Evolutionary conservation across 2,888 invertebrate species (phyloP).

Genomic region (Napeogenes inachia): DNA sequence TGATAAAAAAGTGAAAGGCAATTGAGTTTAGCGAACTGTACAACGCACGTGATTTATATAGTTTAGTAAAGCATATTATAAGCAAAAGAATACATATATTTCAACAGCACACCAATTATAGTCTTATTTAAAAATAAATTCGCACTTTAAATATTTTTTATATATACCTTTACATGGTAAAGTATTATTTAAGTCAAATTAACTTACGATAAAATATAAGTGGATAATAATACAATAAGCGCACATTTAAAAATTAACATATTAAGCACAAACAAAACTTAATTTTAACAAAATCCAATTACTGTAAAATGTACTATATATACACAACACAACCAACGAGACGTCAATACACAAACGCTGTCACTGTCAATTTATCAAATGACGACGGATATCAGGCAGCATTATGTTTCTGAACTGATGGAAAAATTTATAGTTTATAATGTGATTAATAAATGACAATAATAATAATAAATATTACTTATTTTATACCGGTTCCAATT

Average conservation of each 20-base stretch:
- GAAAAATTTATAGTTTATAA: no score
- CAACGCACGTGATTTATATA: conserved; percentile 2
- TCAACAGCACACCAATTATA: neutral
- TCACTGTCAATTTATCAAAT: conserved; percentile 16
- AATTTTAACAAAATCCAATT: conserved; percentile 28
- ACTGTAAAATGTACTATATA: conserved; percentile 21
- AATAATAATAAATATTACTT: no score
- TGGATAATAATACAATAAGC: conserved; percentile 56
- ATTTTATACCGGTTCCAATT: no score
- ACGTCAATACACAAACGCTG: conserved; percentile 20
- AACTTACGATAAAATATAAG: conserved; percentile 68
- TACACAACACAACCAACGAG: conserved; percentile 28
- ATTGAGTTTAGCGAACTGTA: conserved; percentile 2
- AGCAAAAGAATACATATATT: neutral
- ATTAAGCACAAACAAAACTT: conserved; percentile 38
- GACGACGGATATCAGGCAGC: neutral
- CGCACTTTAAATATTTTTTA: no score
- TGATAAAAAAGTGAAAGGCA: conserved; percentile 37
- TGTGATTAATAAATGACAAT: no score
- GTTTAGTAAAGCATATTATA: neutral
- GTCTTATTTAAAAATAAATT: neutral
- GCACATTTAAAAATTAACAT: conserved; percentile 71
- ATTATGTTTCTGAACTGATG: neutral
- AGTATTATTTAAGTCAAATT: neutral
- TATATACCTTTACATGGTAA: neutral